Base-by-base conservation (phyloP, 2,797 vertebrate genomes). In the Anas flavirostris region DNA sequence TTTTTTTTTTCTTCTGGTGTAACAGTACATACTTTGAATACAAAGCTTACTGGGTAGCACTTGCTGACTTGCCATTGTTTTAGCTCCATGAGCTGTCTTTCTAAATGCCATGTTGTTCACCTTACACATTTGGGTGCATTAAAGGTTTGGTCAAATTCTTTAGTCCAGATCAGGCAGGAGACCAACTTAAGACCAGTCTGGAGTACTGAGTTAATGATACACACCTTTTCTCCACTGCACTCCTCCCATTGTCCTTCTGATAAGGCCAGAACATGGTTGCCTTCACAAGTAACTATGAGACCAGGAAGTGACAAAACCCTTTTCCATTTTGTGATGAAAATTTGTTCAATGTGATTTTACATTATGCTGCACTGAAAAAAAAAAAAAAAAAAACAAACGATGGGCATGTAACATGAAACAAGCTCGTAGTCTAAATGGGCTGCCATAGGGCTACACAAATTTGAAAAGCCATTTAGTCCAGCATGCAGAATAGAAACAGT, bases 401-500 rank as follows among this genome's bases (percentile, higher is more conserved):
- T 9, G 15, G 18, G 11, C 37, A 46, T 0, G 0, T 39, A 82
- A 68, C 19, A 31, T 1, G 41, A 72, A 82, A 70, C 26, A 10
- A 82, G 16, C 18, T 50, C 3, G 0, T 1, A 21, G 44, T 48
- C 50, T 48, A 68, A 76, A 16, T 16, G 46, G 16, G 22, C 18
- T 90, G 69, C 35, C 83, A 46, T 1, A 86, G 25, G 53, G 44
- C 26, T 44, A 44, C 28, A 41, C 28, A 53, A 35, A 82, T 69
- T 88, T 56, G 69, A 41, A 88, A 91, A 92, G 50, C 39, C 67
- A 52, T 88, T 81, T 92, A 59, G 58, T 56, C 10, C 43, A 82
- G 17, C 70, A 23, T 4, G 55, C 10, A 23, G 43, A 95, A 69
- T 7, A 73, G 73, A 33, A 91, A 67, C 43, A 66, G 39, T n/a